A percentile compares a stretch with the other conserved stretches of the same genome.
phyloP scores from a whole-genome alignment of 37 sponge, comb jelly and placozoan genomes.

The Ianthella basta region DNA sequence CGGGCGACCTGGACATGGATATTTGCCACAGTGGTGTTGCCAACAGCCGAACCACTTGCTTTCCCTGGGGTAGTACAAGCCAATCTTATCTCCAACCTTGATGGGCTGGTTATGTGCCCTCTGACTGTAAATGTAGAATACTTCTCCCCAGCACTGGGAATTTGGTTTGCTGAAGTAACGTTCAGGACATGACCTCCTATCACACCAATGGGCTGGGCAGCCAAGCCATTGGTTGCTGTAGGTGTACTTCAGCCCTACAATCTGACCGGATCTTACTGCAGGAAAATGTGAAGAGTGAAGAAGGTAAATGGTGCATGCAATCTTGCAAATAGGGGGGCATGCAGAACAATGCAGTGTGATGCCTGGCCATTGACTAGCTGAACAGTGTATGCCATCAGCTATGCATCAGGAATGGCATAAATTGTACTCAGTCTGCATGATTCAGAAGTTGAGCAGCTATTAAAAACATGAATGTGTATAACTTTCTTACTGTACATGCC shows the following conservation, averaged over 20 bases:
- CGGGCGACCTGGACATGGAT: conserved; percentile 2
- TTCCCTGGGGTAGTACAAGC: not conserved
- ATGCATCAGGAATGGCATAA: no score
- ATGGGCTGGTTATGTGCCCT: not conserved
- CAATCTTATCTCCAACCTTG: not conserved
- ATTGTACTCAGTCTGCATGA: no score
- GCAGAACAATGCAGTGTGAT: no score
- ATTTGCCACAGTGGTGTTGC: not conserved
- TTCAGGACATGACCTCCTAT: not conserved
- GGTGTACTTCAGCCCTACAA: not conserved
- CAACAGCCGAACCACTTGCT: conserved; percentile 7
- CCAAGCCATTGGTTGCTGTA: not conserved
- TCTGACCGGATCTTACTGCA: not conserved
- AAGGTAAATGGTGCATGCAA: no score
- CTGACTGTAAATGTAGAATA: not conserved
- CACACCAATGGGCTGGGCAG: not conserved
- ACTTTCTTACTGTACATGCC: no score
- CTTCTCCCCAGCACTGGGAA: not conserved
- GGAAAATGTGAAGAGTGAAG: not conserved
- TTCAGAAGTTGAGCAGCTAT: no score
- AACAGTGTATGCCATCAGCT: no score
- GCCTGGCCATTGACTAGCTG: no score
- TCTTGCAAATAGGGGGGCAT: no score
- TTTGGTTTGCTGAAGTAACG: not conserved
- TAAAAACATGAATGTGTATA: no score